Evolutionary conservation across 2,113 vertebrate genomes (phyloP).

Genomic region (Heloderma charlesbogerti): DNA sequence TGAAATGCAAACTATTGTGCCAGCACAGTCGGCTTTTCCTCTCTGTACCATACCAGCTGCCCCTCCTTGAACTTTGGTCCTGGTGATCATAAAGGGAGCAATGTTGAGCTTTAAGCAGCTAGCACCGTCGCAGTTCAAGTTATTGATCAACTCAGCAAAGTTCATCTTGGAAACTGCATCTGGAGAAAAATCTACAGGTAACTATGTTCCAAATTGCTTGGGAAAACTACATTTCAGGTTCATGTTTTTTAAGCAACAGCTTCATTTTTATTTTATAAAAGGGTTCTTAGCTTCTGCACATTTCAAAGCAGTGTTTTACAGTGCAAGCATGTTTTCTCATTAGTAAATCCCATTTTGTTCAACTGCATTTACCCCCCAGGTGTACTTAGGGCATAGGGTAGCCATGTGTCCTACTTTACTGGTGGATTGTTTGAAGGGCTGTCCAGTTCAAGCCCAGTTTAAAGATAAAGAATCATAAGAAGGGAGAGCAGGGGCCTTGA

Average conservation of each 20-base stretch:
- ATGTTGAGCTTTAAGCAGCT: background rate
- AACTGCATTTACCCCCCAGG: background rate
- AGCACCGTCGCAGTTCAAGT: background rate
- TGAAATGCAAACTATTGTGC: background rate
- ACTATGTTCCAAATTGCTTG: background rate
- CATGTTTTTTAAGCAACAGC: slow-evolving; percentile 1
- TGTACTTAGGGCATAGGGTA: background rate
- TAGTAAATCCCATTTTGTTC: background rate
- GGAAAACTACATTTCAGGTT: background rate
- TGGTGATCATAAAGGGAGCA: background rate
- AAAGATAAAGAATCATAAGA: too few species aligned
- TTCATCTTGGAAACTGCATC: background rate
- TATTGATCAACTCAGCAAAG: background rate
- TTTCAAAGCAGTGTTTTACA: background rate
- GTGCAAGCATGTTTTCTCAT: too few species aligned
- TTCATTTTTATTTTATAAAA: background rate
- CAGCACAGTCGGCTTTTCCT: background rate
- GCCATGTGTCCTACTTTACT: too few species aligned
- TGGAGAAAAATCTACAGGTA: background rate
- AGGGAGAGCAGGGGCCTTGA: too few species aligned
- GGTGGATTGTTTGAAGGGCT: too few species aligned
- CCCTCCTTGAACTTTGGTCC: background rate
- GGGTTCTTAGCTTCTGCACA: background rate
- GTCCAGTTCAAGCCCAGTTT: too few species aligned
- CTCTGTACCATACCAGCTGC: background rate